Conservation (phyloP, 2,888 invertebrate species). For the Eremobia ochroleuca region DNA sequence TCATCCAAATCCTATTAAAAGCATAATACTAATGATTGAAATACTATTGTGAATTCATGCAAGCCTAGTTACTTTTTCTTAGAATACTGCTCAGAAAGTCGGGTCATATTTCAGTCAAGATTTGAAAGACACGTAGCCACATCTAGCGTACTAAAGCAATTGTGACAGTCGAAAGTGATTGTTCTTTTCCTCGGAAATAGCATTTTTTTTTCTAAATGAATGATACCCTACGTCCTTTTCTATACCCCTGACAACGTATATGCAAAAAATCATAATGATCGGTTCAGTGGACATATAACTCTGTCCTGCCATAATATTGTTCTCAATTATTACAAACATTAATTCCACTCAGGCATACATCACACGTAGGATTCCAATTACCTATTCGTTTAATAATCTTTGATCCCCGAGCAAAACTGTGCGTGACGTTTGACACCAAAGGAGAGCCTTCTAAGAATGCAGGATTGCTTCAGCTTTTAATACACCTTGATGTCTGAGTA, state of each 20-base stretch:
- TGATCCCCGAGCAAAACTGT: not conserved
- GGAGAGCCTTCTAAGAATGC: not conserved
- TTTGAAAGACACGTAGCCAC: too few relatives aligned
- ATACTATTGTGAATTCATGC: too few relatives aligned
- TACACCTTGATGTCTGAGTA: not conserved
- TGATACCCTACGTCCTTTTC: not conserved
- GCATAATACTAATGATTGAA: too few relatives aligned
- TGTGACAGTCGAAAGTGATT: not conserved
- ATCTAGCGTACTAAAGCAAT: not conserved
- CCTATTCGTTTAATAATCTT: not conserved
- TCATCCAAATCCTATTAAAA: too few relatives aligned
- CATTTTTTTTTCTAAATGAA: too few relatives aligned
- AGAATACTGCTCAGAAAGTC: not conserved
- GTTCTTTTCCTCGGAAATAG: not conserved
- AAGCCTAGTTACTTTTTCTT: not conserved
- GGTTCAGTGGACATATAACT: not conserved
- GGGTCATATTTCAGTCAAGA: not conserved
- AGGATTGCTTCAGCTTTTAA: not conserved
- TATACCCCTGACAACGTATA: not conserved
- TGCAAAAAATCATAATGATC: not conserved
- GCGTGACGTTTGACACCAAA: conserved; percentile 12
- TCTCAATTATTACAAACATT: not conserved
- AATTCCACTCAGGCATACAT: not conserved
- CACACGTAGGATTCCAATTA: not conserved
- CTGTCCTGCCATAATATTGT: too few relatives aligned